Base-by-base conservation (phyloP, 2,113 vertebrate species). In the Cryptotis parvus region DNA sequence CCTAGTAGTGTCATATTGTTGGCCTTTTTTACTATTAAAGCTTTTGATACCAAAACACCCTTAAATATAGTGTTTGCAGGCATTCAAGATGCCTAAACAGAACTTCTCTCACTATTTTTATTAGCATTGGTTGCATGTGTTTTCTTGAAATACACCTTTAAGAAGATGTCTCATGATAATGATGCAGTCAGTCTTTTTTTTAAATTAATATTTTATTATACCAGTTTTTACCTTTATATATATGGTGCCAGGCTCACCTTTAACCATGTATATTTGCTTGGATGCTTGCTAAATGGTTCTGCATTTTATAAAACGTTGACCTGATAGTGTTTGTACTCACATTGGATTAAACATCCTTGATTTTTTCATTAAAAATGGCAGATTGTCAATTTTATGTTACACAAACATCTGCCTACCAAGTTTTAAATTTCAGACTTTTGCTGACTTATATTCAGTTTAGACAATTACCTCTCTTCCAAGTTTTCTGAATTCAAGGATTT, bases 401-500 rank as follows among this genome's bases (percentile, higher is more conserved):
- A 49, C 14, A 66, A 84, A 35, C 24, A 69, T 35, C 0, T 70
- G 9, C 3, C 65, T 61, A 84, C 18, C 55, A 41, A 22, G 52
- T 35, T 74, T 74, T 52, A 49, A 61, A 9, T 77, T 9, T 9
- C 89, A 16, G 81, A 45, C 24, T 5, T 1, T 92, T 84, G 88
- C 37, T 69, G 45, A 88, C 80, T 70, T 5, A 1, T 78, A n/a
- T 79, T 89, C 16, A 15, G 18, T 68, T 16, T 82, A 49, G 86
- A 78, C 35, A 73, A 73, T 0, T 82, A 58, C 4, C 49, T 74
- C 6, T 49, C 35, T 83, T 75, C 41, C 76, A 80, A 79, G 4
- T 66, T 87, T 69, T 76, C 70, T 70, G 29, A 87, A 26, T 76
- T 89, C 27, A 91, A 76, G 79, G 20, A 0, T 81, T 80, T 58